phyloP scores from a whole-genome alignment of 2,113 vertebrate genomes.

The Pandion haliaetus region DNA sequence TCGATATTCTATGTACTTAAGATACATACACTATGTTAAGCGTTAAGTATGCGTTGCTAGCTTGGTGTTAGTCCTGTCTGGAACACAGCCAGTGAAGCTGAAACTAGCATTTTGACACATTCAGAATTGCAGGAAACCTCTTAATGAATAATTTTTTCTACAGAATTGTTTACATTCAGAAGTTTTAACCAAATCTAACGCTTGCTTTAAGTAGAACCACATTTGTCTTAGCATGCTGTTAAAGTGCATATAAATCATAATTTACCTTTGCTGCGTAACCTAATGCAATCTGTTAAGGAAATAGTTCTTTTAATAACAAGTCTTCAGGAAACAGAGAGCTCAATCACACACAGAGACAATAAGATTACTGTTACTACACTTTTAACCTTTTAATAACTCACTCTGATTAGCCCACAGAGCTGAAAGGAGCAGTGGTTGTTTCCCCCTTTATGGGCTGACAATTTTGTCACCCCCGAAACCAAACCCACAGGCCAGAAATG shows the following conservation, averaged over 20 bases:
- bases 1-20: background rate
- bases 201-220: background rate
- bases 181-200: background rate
- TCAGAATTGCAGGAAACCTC: background rate
- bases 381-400: conserved; percentile 44
- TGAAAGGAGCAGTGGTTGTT: background rate
- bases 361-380: conserved; percentile 41
- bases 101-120: background rate
- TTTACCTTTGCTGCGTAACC: conserved; percentile 6
- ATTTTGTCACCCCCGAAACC: background rate
- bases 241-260: conserved; percentile 28
- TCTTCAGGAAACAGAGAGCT: conserved; percentile 46
- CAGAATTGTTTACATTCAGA: conserved; percentile 16
- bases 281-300: conserved; percentile 63
- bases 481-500: background rate
- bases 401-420: background rate
- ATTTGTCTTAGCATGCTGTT: background rate
- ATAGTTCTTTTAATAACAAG: conserved; percentile 59
- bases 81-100: background rate
- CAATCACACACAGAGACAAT: conserved; percentile 28
- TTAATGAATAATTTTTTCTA: background rate
- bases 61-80: background rate
- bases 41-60: background rate
- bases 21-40: background rate
- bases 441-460: background rate